Conservation (phyloP, 1,140 invertebrate genomes). For the Eciton burchellii region DNA sequence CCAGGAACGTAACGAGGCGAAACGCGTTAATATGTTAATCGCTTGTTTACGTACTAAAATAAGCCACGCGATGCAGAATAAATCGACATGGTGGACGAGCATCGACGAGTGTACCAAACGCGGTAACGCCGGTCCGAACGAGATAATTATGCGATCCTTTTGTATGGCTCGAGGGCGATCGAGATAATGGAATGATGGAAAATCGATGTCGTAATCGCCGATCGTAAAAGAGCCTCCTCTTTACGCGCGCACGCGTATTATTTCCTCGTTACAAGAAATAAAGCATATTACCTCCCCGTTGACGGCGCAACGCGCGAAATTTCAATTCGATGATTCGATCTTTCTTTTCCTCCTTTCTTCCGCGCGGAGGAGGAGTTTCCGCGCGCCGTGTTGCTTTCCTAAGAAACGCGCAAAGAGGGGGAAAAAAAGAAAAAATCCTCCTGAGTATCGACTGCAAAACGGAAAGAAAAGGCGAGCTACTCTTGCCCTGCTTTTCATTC, state of each 20-base stretch:
- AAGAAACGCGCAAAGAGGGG: neutral
- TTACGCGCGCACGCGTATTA: too few relatives aligned
- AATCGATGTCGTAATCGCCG: constrained; percentile 43
- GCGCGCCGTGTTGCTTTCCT: neutral
- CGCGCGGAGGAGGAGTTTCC: neutral
- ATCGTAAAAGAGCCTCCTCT: constrained; percentile 26
- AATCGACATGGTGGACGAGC: neutral
- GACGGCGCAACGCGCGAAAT: neutral
- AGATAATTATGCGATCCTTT: constrained; percentile 21
- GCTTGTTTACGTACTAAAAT: constrained; percentile 7
- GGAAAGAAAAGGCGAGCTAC: constrained; percentile 46
- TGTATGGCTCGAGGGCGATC: constrained; percentile 35
- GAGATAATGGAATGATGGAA: constrained; percentile 47
- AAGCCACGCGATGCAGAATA: constrained; percentile 22
- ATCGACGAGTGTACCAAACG: constrained; percentile 45
- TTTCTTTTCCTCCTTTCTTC: too few relatives aligned
- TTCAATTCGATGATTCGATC: neutral
- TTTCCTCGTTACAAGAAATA: neutral
- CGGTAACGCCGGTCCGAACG: constrained; percentile 37
- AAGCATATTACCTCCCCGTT: neutral
- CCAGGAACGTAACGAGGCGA: constrained; percentile 13
- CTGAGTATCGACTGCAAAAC: neutral
- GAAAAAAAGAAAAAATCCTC: too few relatives aligned
- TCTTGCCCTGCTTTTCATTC: constrained; percentile 1
- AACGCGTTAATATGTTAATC: constrained; percentile 35